Conservation (phyloP, 1,140 invertebrate species). For the Drosophila nasuta region DNA sequence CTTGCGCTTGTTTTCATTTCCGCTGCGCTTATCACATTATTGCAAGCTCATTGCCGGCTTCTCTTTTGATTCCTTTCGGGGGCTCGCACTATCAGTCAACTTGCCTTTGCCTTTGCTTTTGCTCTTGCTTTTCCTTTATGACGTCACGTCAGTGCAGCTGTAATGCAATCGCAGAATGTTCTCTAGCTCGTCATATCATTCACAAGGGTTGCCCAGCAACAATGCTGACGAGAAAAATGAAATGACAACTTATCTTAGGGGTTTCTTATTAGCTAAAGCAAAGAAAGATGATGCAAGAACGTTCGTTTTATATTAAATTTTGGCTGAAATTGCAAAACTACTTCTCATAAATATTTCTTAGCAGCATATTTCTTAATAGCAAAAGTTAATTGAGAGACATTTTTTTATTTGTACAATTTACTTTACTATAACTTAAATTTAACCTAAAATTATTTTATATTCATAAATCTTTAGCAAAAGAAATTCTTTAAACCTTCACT, state of each 20-base stretch:
- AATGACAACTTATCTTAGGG: not conserved
- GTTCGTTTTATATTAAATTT: not conserved
- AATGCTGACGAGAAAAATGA: not conserved
- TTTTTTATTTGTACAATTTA: too few relatives aligned
- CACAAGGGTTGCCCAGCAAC: not conserved
- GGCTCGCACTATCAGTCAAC: conserved; percentile 59
- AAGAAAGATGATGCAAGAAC: not conserved
- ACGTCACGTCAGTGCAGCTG: conserved; percentile 19
- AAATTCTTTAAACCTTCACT: too few relatives aligned
- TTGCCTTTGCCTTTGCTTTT: conserved; percentile 25
- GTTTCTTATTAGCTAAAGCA: not conserved
- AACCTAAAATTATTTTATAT: too few relatives aligned
- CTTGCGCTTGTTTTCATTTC: conserved; percentile 77
- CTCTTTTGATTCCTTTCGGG: conserved; percentile 45
- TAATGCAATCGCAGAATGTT: conserved; percentile 1
- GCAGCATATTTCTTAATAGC: too few relatives aligned
- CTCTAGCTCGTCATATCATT: conserved; percentile 27
- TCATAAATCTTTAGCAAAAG: too few relatives aligned
- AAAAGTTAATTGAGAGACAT: too few relatives aligned
- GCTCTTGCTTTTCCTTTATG: conserved; percentile 36
- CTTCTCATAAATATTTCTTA: too few relatives aligned
- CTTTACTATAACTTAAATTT: too few relatives aligned
- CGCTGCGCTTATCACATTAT: conserved; percentile 79
- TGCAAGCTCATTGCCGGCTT: conserved; percentile 76
- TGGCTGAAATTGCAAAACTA: not conserved